A percentile compares a stretch with the other conserved stretches of the same genome.
These are phyloP conservation scores for Tolmerus cingulatus DNA, from an alignment of 2,888 invertebrate species.

Conservation along the genomic window DNA sequence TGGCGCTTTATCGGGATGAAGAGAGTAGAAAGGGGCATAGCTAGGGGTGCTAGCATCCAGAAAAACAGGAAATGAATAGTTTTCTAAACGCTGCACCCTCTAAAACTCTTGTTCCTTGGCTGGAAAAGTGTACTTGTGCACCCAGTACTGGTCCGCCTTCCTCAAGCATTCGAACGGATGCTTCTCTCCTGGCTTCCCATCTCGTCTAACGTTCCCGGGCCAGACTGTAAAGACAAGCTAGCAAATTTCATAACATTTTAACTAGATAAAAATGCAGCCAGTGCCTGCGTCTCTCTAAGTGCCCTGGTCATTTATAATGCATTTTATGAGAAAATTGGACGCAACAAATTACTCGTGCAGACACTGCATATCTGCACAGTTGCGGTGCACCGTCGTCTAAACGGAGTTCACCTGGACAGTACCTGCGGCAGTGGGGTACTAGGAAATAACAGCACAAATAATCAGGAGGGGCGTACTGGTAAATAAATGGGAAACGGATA, in stretches of 20 bases:
- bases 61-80: not conserved
- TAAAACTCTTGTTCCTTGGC: not conserved
- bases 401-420: not conserved
- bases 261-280: constrained; percentile 7
- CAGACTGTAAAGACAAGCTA: constrained; percentile 16
- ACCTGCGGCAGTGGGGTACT: not conserved
- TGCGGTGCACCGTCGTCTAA: not conserved
- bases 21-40: not conserved
- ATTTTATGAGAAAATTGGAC: constrained; percentile 23
- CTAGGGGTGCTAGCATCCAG: not conserved
- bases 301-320: not conserved
- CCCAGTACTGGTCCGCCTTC: not conserved
- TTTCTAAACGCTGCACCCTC: not conserved
- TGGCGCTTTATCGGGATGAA: not conserved
- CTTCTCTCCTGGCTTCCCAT: not conserved
- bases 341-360: constrained; percentile 8
- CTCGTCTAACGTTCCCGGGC: not conserved
- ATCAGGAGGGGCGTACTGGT: not conserved
- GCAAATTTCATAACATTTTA: constrained; percentile 20
- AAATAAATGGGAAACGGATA: not conserved
- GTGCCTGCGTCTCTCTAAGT: not conserved
- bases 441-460: not conserved
- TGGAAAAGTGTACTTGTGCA: not conserved
- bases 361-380: not conserved
- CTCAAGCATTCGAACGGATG: not conserved